Percentiles rank a stretch among this genome's conserved stretches.
Conservation (phyloP, 2,113 vertebrate genomes). For the Crotalus helleri region DNA sequence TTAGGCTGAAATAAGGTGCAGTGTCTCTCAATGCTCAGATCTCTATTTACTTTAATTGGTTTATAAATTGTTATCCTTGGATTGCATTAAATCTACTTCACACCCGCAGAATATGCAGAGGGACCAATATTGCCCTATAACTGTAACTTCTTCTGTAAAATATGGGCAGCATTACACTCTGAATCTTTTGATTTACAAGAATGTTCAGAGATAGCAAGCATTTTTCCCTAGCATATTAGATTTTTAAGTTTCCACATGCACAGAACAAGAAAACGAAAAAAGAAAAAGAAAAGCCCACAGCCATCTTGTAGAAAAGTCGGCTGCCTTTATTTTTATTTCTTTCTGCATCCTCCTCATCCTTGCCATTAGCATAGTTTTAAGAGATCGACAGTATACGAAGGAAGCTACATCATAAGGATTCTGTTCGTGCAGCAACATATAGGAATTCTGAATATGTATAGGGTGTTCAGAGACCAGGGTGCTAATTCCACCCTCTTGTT, state of each 20-base stretch:
- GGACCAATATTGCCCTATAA: slow-evolving; percentile 34
- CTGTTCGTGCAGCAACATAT: background rate
- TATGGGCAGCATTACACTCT: background rate
- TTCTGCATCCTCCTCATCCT: background rate
- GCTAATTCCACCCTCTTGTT: background rate
- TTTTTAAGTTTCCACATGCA: background rate
- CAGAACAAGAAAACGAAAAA: slow-evolving; percentile 23
- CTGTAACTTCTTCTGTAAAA: slow-evolving; percentile 20
- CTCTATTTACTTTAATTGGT: slow-evolving; percentile 26
- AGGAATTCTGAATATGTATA: background rate
- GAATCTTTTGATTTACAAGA: slow-evolving; percentile 32
- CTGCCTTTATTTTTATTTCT: background rate
- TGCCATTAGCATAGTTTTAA: background rate
- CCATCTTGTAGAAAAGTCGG: background rate
- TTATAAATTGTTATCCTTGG: slow-evolving; percentile 33
- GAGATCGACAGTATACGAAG: no score
- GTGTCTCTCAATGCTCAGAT: background rate
- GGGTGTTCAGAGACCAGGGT: background rate
- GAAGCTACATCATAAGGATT: background rate
- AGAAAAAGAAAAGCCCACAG: background rate
- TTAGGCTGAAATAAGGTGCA: slow-evolving; percentile 34
- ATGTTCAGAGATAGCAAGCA: slow-evolving; percentile 1
- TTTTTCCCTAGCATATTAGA: slow-evolving; percentile 13
- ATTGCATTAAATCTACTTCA: slow-evolving; percentile 35
- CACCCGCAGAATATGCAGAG: slow-evolving; percentile 25